phyloP scores from a whole-genome alignment of 2,113 vertebrate genomes.

The Indicator indicator region DNA sequence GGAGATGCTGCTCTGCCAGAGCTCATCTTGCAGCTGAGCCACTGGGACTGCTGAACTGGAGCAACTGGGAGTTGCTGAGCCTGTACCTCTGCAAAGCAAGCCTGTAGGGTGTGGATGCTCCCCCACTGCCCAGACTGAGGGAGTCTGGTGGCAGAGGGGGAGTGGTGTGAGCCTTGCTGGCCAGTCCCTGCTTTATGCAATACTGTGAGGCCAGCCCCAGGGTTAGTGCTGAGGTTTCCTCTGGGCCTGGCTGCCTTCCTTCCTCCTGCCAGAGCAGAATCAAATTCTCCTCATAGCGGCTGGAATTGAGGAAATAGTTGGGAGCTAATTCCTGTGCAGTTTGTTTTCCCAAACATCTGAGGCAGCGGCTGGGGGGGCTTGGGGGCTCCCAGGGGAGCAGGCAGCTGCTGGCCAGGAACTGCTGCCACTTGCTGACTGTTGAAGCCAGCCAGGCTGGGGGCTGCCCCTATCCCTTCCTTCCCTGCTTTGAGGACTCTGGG shows the following conservation, averaged over 20 bases:
- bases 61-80: neutral
- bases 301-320: conserved; percentile 63
- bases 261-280: conserved; percentile 7
- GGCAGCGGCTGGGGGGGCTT: fast-evolving
- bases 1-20: fast-evolving
- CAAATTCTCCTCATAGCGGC: conserved; percentile 43
- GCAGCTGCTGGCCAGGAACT: fast-evolving
- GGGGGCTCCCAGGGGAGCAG: neutral
- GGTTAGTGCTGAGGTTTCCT: neutral
- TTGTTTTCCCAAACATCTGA: conserved; percentile 32
- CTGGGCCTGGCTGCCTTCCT: fast-evolving
- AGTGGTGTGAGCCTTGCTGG: neutral
- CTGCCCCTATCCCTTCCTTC: neutral
- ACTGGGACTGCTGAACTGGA: neutral
- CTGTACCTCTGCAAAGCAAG: neutral
- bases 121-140: neutral
- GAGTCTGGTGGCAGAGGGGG: fast-evolving
- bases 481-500: too few species aligned
- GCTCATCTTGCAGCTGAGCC: neutral
- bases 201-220: fast-evolving
- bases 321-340: conserved; percentile 21
- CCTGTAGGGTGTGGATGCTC: neutral
- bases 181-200: fast-evolving
- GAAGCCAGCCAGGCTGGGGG: neutral
- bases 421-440: neutral